phyloP scores from a whole-genome alignment of 2,797 vertebrate species.

The Corythornis leucogaster region DNA sequence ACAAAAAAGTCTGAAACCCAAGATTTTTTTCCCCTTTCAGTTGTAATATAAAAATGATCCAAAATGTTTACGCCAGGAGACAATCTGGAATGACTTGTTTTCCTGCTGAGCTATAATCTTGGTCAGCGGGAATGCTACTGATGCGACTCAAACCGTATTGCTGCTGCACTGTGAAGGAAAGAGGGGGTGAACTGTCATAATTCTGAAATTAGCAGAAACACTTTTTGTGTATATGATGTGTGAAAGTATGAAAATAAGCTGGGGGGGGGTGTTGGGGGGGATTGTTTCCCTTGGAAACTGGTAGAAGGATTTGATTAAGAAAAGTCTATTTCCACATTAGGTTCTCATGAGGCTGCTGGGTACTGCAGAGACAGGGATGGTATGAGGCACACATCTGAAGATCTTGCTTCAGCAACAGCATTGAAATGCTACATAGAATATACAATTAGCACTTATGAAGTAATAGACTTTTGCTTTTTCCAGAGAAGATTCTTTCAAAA shows the following conservation, averaged over 20 bases:
- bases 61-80: constrained; percentile 64
- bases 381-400: not conserved
- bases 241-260: constrained; percentile 14
- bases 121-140: constrained; percentile 61
- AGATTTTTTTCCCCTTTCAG: constrained; percentile 23
- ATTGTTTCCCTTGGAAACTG: constrained; percentile 38
- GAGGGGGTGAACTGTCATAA: constrained; percentile 43
- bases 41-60: constrained; percentile 50
- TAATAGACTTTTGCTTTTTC: not conserved
- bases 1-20: constrained; percentile 35
- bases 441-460: not conserved
- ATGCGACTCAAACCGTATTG: constrained; percentile 40
- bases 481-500: not conserved
- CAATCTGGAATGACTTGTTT: constrained; percentile 69
- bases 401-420: not conserved
- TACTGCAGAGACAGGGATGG: not conserved
- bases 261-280: not conserved
- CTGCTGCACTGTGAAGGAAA: constrained; percentile 38
- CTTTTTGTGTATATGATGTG: not conserved
- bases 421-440: not conserved
- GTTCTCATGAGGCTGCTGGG: not conserved
- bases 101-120: constrained; percentile 67
- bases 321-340: not conserved
- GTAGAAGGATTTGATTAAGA: constrained; percentile 9
- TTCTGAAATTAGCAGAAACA: constrained; percentile 39